Evolutionary conservation across 2,888 invertebrate species (phyloP).

Genomic region (Tetranychus piercei): DNA sequence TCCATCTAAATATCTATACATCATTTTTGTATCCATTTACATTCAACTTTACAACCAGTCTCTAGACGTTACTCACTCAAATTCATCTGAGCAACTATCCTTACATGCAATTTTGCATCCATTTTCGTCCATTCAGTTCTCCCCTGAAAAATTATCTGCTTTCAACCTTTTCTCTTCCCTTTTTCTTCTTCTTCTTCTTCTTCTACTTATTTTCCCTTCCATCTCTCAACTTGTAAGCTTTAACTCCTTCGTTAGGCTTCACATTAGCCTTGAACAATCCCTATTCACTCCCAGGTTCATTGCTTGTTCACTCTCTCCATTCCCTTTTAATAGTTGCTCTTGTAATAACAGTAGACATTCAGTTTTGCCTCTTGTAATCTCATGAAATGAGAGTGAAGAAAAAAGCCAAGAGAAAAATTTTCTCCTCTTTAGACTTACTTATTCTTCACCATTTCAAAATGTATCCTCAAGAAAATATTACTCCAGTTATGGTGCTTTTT

Average conservation of each 20-base stretch:
- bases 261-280: not conserved
- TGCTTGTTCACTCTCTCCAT: not conserved
- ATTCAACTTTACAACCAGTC: too few species aligned
- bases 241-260: not conserved
- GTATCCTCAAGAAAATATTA: not conserved
- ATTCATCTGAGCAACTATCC: too few species aligned
- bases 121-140: too few species aligned
- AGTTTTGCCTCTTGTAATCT: not conserved
- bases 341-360: not conserved
- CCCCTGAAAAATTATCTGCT: too few species aligned
- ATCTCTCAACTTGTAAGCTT: not conserved
- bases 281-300: not conserved
- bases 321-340: not conserved
- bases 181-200: not conserved
- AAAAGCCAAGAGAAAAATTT: not conserved
- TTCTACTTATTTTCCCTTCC: not conserved
- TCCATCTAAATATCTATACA: too few species aligned
- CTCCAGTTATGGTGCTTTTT: not conserved
- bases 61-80: too few species aligned
- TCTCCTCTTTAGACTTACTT: too few species aligned
- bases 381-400: not conserved
- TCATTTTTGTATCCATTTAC: too few species aligned
- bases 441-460: too few species aligned
- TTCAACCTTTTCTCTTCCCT: not conserved
- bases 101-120: too few species aligned